Evolutionary conservation across 2,888 invertebrate genomes (phyloP), one percentile per base, ranked within the genome.

Genomic region (Apodemia duryi): DNA sequence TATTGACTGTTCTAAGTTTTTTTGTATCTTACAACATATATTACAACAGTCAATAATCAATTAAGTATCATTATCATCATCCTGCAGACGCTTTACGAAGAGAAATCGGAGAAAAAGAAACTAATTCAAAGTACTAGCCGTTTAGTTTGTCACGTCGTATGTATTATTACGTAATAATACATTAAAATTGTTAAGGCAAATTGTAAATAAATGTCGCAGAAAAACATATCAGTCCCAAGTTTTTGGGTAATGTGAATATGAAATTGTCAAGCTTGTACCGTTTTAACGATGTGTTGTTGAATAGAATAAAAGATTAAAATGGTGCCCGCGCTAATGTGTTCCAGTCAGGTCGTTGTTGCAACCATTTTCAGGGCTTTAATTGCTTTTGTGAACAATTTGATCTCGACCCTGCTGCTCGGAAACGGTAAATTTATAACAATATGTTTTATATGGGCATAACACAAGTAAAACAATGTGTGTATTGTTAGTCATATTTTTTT

Each of bases 261-360:
- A 11, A 29, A 4, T 11, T 11, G 54, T 54, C 29, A 54, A 54
- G 54, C 11, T 28, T 29, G 54, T 10, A 54, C 54, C 54, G 54
- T 54, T 54, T 54, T 54, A 54, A 54, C 29, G 54, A 28, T 28
- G 28, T 54, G 28, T 54, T 29, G 54, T 54, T 11, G 29, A 54
- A 54, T 54, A 54, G 46, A 46, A 46, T 57, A 57, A 57, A 29
- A 57, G 57, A 57, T 57, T 57, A 57, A 57, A 57, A 57, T 57
- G 57, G 57, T 32, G 29, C 13, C 57, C 29, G 32, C 57, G 57
- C 29, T 57, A 57, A 57, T 57, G 57, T 32, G 57, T 11, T 57
- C 32, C 32, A 57, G 32, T 32, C 57, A 32, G 28, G 57, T 57
- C 57, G 57, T 57, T 54, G 54, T 29, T 57, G 57, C 32, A 32